Conservation (phyloP, 37 sponge, comb jelly and placozoan genomes). For the Halisarca cf. caerulea region DNA sequence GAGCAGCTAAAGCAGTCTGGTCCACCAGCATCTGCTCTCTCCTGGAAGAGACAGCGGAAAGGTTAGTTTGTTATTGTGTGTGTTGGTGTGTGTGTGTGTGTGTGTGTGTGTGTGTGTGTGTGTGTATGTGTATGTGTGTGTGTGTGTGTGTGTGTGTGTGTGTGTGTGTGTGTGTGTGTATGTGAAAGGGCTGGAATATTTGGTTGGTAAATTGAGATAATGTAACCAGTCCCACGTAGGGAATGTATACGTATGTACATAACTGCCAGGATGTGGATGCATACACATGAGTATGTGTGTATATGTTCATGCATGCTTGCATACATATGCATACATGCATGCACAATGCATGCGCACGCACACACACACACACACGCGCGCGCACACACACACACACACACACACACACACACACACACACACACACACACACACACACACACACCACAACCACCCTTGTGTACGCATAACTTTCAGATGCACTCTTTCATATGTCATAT, state of each 20-base stretch:
- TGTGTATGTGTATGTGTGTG: not conserved
- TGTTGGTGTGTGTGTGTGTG: not conserved
- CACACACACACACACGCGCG: too few species aligned
- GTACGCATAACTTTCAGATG: too few species aligned
- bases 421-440: too few species aligned
- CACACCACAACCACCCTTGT: too few species aligned
- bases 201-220: too few species aligned
- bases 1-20: slow-evolving; percentile 8
- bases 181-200: too few species aligned
- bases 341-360: too few species aligned
- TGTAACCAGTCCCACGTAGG: too few species aligned
- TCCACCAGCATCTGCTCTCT: not conserved
- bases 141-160: not conserved
- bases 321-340: too few species aligned
- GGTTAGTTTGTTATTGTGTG: slow-evolving; percentile 1
- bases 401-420: too few species aligned
- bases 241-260: not conserved
- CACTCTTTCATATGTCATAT: too few species aligned
- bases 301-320: not conserved
- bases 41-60: slow-evolving; percentile 21
- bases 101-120: not conserved
- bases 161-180: not conserved
- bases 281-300: not conserved
- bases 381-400: too few species aligned
- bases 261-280: not conserved